A percentile compares a stretch with the other conserved stretches of the same genome.
Evolutionary conservation across 2,113 vertebrate species (phyloP).

Genomic region (Corapipo altera): DNA sequence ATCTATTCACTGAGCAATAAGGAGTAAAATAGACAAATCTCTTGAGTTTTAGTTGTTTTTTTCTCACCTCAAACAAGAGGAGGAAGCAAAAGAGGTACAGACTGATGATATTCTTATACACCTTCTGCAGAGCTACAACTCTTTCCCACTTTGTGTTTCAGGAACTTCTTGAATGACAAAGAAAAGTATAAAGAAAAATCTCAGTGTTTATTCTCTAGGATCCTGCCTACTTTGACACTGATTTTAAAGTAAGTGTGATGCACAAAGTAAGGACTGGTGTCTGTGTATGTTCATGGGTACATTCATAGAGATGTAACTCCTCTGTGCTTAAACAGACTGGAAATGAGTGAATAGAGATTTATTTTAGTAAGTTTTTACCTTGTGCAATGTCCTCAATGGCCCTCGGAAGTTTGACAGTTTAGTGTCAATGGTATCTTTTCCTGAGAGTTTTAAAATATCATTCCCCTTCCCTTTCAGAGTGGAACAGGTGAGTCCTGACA

Average conservation of each 20-base stretch:
- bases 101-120: background rate
- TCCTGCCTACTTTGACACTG: background rate
- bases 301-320: background rate
- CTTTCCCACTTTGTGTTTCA: background rate
- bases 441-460: background rate
- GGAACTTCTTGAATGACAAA: background rate
- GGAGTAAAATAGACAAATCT: background rate
- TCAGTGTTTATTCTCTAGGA: background rate
- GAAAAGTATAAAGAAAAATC: background rate
- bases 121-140: background rate
- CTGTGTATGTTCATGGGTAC: accelerated
- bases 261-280: background rate
- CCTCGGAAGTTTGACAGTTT: background rate
- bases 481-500: background rate
- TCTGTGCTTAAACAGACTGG: background rate
- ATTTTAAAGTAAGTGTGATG: background rate
- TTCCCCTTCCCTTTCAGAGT: accelerated
- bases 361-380: background rate
- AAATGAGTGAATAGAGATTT: background rate
- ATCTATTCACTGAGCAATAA: background rate
- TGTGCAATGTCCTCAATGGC: accelerated
- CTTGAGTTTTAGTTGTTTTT: background rate
- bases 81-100: background rate
- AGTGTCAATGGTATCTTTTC: background rate
- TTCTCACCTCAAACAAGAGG: background rate